Evolutionary conservation across 2,888 invertebrate genomes (phyloP).

Genomic region (Entomobrya proxima): DNA sequence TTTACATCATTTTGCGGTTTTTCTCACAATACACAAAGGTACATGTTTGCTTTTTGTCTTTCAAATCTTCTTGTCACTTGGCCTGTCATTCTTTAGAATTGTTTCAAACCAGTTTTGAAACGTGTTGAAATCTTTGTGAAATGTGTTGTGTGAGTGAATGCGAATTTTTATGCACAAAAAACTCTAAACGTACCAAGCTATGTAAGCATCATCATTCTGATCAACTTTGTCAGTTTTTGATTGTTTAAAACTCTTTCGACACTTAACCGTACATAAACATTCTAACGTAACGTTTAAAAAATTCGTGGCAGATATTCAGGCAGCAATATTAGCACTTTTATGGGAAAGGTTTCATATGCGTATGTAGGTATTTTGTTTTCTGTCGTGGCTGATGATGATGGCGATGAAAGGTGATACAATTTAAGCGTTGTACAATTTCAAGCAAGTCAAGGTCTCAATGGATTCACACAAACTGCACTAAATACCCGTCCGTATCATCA

Average conservation of each 20-base stretch:
- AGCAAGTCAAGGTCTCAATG: constrained; percentile 24
- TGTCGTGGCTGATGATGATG: neutral
- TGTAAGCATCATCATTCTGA: neutral
- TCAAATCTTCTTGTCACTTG: constrained; percentile 5
- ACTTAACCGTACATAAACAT: neutral
- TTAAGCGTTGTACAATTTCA: neutral
- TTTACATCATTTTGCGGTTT: constrained; percentile 23
- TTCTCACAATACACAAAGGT: neutral
- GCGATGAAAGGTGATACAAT: neutral
- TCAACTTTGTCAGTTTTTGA: neutral
- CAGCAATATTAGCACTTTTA: too few relatives aligned
- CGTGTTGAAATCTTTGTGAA: neutral
- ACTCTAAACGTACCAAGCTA: neutral
- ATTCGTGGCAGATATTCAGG: too few relatives aligned
- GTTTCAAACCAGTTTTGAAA: constrained; percentile 22
- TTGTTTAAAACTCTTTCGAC: constrained; percentile 26
- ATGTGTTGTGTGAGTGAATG: neutral
- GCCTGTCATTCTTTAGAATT: neutral
- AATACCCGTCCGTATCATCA: neutral
- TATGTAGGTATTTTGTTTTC: neutral
- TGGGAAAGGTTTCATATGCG: neutral
- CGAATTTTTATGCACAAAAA: neutral
- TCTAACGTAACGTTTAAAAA: constrained; percentile 6
- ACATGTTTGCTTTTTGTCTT: neutral
- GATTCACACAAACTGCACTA: constrained; percentile 14